phyloP scores from a whole-genome alignment of 37 sponge, comb jelly and placozoan genomes.

The Ephydatia muelleri region DNA sequence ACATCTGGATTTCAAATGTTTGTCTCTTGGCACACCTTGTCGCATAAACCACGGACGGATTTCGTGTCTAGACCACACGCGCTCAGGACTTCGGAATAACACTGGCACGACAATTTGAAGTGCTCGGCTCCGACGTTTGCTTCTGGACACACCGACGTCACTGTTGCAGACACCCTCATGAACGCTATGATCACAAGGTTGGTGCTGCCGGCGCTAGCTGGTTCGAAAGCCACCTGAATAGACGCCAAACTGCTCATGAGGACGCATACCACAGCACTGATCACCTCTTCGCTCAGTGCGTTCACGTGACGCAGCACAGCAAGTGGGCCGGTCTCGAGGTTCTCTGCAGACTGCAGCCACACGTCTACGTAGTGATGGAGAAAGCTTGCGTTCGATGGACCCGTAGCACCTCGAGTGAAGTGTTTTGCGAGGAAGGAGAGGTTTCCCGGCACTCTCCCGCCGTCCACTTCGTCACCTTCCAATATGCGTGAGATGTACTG shows the following conservation, averaged over 20 bases:
- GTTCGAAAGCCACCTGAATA: conserved; percentile 3
- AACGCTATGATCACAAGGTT: conserved; percentile 10
- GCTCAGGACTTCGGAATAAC: neutral
- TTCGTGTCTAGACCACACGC: neutral
- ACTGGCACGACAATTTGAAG: conserved; percentile 7
- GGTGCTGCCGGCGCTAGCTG: neutral
- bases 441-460: neutral
- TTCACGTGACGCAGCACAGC: neutral
- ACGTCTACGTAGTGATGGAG: neutral
- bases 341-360: conserved; percentile 1
- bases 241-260: conserved; percentile 9
- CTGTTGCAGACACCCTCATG: conserved; percentile 3
- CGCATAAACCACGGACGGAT: neutral
- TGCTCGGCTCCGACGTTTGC: neutral
- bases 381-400: neutral
- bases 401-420: neutral
- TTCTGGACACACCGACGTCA: neutral
- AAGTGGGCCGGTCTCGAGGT: neutral
- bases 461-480: neutral
- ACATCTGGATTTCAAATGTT: neutral
- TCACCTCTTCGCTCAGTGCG: neutral
- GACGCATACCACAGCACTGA: neutral
- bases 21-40: neutral
- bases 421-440: conserved; percentile 11
- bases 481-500: neutral